A percentile compares a stretch with the other conserved stretches of the same genome.
phyloP scores from a whole-genome alignment of 2,113 vertebrate genomes.

The Vimba vimba region DNA sequence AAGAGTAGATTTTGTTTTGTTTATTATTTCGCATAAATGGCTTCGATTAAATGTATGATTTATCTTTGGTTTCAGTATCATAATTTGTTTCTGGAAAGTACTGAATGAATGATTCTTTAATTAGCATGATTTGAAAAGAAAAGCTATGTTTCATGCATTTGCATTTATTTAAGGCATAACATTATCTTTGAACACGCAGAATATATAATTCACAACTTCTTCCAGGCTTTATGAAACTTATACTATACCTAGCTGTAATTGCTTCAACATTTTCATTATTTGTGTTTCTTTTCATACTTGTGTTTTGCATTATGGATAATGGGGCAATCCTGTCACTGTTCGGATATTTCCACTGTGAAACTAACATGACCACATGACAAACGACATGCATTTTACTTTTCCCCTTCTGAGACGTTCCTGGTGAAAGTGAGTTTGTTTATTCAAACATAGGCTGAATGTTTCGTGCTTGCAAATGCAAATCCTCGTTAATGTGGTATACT shows the following conservation, averaged over 20 bases:
- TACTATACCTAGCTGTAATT: background rate
- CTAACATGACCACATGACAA: conserved; percentile 9
- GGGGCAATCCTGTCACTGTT: background rate
- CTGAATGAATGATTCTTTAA: background rate
- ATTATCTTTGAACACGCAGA: background rate
- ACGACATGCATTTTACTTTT: background rate
- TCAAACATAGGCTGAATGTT: background rate
- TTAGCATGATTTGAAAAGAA: background rate
- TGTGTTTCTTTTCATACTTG: conserved; percentile 14
- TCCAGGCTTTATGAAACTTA: background rate
- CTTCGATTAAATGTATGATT: background rate
- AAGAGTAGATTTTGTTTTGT: background rate
- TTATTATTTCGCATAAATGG: background rate
- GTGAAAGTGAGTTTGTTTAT: background rate
- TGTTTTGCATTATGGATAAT: conserved; percentile 15
- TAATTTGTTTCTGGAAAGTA: background rate
- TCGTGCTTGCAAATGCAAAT: background rate
- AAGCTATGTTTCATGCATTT: background rate
- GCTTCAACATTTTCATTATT: background rate
- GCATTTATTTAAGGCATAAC: background rate
- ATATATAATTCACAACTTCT: background rate
- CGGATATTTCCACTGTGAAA: background rate
- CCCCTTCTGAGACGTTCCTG: background rate
- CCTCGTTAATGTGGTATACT: background rate
- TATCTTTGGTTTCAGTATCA: background rate